Conservation (phyloP, 2,113 vertebrate species). For the Myotis davidii region DNA sequence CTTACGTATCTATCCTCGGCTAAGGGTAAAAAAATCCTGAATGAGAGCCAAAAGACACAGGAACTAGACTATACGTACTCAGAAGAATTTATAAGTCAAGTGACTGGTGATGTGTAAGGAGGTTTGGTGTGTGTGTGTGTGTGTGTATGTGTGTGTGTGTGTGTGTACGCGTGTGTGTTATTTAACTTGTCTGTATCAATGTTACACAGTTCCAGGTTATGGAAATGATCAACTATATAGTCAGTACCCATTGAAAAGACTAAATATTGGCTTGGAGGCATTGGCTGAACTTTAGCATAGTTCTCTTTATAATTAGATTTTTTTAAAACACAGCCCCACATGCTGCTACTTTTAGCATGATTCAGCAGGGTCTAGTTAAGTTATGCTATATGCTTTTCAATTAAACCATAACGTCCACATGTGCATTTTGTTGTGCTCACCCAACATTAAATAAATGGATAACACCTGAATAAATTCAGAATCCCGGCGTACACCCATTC, state of each 20-base stretch:
- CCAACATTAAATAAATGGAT: constrained; percentile 79
- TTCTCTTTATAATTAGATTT: constrained; percentile 73
- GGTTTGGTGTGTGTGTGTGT: background rate
- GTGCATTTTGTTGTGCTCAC: constrained; percentile 75
- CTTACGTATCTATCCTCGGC: constrained; percentile 57
- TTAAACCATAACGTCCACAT: constrained; percentile 79
- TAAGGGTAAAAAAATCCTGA: constrained; percentile 58
- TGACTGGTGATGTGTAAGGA: constrained; percentile 54
- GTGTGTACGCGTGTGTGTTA: background rate
- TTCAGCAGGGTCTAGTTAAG: constrained; percentile 72
- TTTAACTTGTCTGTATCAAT: constrained; percentile 42
- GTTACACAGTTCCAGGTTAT: constrained; percentile 31
- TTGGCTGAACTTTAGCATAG: constrained; percentile 68
- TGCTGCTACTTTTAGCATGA: constrained; percentile 56
- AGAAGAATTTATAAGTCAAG: constrained; percentile 72
- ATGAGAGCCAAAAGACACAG: constrained; percentile 63
- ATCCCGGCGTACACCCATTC: background rate
- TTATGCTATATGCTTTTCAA: constrained; percentile 75
- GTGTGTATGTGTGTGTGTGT: background rate
- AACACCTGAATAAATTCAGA: constrained; percentile 80
- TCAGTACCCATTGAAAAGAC: constrained; percentile 58
- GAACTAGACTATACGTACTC: constrained; percentile 58
- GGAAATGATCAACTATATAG: constrained; percentile 61
- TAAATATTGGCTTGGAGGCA: constrained; percentile 64
- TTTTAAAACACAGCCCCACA: constrained; percentile 60